Percentiles rank a stretch among this genome's conserved stretches.
Evolutionary conservation across 2,113 vertebrate species (phyloP).

Genomic region (Sitta europaea): DNA sequence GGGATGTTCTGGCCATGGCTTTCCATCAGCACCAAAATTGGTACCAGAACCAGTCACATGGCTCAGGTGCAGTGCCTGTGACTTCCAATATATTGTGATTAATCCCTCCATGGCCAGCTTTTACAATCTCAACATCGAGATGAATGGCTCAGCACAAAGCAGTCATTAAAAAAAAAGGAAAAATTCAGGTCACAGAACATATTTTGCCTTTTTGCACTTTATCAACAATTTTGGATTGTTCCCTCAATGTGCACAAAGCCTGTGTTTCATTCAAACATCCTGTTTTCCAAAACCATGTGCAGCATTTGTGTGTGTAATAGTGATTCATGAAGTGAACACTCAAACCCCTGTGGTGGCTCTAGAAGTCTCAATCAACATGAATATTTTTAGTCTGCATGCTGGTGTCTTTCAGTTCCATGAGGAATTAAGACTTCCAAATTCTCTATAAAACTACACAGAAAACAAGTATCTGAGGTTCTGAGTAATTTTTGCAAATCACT

Average conservation of each 20-base stretch:
- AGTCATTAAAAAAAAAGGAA: not conserved
- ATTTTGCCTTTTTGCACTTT: not conserved
- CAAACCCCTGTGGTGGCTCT: not conserved
- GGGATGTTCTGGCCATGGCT: not conserved
- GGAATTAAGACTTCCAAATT: not conserved
- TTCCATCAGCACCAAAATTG: not conserved
- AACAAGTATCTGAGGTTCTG: not conserved
- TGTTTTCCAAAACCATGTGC: not conserved
- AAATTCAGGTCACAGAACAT: not conserved
- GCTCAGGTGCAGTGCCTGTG: not conserved
- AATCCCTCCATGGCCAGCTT: not conserved
- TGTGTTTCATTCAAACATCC: not conserved
- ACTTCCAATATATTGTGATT: not conserved
- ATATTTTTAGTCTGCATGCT: not conserved
- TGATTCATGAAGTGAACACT: not conserved
- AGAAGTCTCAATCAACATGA: not conserved
- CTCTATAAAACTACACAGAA: not conserved
- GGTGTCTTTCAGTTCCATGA: not conserved
- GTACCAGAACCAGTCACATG: not conserved
- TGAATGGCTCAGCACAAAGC: not conserved
- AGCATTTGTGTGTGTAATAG: not conserved
- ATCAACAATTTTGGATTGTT: not conserved
- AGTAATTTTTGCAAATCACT: not conserved
- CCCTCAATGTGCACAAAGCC: fast-evolving
- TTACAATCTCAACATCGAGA: not conserved